Evolutionary conservation across 2,888 invertebrate genomes (phyloP), one percentile per base, ranked within the genome.

Genomic region (Seira sanloemensis): DNA sequence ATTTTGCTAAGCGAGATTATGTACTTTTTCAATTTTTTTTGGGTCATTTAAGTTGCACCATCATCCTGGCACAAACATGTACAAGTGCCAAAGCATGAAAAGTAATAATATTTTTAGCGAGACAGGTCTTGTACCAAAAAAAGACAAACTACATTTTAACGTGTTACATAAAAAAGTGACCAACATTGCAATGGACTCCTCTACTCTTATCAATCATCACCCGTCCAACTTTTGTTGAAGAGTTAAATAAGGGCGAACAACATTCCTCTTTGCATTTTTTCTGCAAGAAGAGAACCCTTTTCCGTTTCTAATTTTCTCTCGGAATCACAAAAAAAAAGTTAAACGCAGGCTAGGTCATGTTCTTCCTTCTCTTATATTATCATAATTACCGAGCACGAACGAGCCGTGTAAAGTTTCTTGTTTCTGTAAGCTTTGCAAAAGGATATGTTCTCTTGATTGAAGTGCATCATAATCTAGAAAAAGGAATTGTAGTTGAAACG

Each of bases 341-440:
- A 50, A 50, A 50, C n/a, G n/a, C 23, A 21, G 71, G 25, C 26
- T 69, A 81, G 81, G 81, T 81, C 81, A 75, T 81, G 81, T 81
- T 80, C 73, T 67, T 21, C 7, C n/a, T 62, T 62, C 50, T 21
- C 62, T 75, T 68, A 27, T 66, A 82, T 77, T 71, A 77, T 82
- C 72, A 77, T 73, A 77, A 82, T 77, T 82, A 77, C 66, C 67
- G 65, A 69, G 72, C 71, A 73, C 58, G 18, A 82, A 82, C 67
- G 16, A 77, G 67, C 71, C 77, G 71, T 82, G 82, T 82, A 82
- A 77, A 62, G 58, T 21, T 62, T 62, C 62, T 21, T 62, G 62
- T 58, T 75, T 75, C 77, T 72, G 50, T 37, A 66, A 54, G 21
- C 12, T 50, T n/a, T n/a, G n/a, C n/a, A n/a, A 12, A 12, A 50